phyloP scores from a whole-genome alignment of 2,797 vertebrate genomes.

The Apodemus agrarius region DNA sequence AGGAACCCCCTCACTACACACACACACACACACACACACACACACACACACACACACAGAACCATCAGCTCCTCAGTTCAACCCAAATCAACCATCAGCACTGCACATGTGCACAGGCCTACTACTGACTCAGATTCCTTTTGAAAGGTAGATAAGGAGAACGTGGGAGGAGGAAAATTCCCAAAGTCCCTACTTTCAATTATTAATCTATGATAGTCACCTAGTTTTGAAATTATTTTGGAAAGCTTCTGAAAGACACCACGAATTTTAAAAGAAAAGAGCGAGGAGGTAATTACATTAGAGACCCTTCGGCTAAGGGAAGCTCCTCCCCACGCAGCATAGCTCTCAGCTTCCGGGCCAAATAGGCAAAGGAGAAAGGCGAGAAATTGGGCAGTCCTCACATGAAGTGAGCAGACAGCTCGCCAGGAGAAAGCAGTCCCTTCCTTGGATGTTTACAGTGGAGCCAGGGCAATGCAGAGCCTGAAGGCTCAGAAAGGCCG shows the following conservation, averaged over 20 bases:
- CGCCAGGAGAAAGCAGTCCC: background rate
- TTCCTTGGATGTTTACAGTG: background rate
- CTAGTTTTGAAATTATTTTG: background rate
- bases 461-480: background rate
- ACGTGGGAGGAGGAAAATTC: background rate
- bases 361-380: background rate
- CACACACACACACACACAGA: background rate
- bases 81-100: background rate
- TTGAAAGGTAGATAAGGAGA: background rate
- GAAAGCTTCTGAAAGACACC: background rate
- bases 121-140: background rate
- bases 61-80: background rate
- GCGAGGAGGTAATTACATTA: background rate
- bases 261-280: background rate
- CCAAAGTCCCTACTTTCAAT: background rate
- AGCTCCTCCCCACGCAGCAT: background rate
- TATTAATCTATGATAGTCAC: background rate
- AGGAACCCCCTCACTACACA: background rate
- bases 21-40: background rate
- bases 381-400: background rate
- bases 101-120: accelerated
- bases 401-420: background rate
- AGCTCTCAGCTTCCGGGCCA: background rate
- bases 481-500: background rate
- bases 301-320: background rate